phyloP scores from a whole-genome alignment of 1,140 invertebrate species.

The Drosophila virilis region DNA sequence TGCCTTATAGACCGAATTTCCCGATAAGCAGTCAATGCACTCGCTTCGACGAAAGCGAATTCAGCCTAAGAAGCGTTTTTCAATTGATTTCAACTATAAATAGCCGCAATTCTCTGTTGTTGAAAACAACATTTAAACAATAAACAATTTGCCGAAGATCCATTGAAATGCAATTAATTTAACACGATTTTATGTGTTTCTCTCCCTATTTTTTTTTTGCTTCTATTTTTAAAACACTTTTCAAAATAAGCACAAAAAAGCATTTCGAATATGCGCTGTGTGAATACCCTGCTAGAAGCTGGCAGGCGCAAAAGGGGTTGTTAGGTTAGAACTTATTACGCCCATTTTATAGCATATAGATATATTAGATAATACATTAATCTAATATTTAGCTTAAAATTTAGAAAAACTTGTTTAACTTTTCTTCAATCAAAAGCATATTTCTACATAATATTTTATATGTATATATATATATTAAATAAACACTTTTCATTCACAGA shows the following conservation, averaged over 20 bases:
- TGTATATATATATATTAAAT: no score
- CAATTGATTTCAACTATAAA: constrained; percentile 36
- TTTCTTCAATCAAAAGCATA: no score
- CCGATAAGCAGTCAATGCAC: constrained; percentile 49
- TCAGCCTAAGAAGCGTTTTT: background rate
- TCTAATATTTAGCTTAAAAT: no score
- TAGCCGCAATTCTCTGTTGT: constrained; percentile 19
- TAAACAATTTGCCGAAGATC: constrained; percentile 45
- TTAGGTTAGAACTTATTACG: background rate
- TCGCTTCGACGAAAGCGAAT: constrained; percentile 35
- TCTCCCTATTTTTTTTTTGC: background rate
- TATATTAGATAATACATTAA: no score
- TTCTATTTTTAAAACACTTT: constrained; percentile 29
- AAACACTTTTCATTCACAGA: no score
- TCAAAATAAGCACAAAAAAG: constrained; percentile 12
- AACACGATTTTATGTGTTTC: constrained; percentile 25
- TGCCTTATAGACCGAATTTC: background rate
- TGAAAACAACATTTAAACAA: constrained; percentile 9
- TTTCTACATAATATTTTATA: no score
- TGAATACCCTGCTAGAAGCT: background rate
- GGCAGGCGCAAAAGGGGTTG: background rate
- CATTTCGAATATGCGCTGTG: background rate
- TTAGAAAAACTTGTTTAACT: no score
- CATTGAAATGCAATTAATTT: constrained; percentile 43
- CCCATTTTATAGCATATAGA: no score